Conservation (phyloP, 2,797 vertebrate species). For the Chelon auratus region DNA sequence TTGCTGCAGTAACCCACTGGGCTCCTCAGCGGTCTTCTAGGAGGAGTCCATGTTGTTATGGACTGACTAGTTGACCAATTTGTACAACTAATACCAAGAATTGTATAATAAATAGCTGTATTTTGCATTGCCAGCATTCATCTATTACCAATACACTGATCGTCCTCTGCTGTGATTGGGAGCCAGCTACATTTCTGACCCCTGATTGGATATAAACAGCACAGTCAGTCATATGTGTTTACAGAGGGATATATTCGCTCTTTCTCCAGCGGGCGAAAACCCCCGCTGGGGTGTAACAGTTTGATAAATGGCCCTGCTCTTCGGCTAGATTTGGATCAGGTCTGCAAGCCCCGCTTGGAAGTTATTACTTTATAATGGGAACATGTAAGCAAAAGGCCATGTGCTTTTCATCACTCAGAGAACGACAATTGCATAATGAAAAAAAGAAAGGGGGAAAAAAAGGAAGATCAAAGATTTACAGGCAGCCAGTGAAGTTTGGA, state of each 20-base stretch:
- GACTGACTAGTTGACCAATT: too few relatives aligned
- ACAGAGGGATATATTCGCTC: conserved; percentile 53
- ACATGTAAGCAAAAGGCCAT: conserved; percentile 77
- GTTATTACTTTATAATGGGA: conserved; percentile 78
- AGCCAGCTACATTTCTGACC: conserved; percentile 19
- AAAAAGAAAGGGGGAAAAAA: conserved; percentile 2
- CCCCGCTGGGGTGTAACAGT: conserved; percentile 42
- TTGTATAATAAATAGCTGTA: too few relatives aligned
- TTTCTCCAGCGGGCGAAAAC: conserved; percentile 36
- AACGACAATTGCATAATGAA: conserved; percentile 37
- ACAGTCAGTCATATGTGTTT: conserved; percentile 50
- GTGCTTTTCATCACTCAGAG: conserved; percentile 66
- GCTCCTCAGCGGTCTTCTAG: too few relatives aligned
- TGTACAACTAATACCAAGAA: too few relatives aligned
- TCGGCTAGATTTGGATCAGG: conserved; percentile 64
- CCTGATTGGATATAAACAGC: conserved; percentile 53
- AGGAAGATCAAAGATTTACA: conserved; percentile 18
- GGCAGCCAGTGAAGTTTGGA: conserved; percentile 11
- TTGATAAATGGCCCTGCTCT: conserved; percentile 70
- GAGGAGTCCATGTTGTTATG: too few relatives aligned
- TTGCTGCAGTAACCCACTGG: too few relatives aligned
- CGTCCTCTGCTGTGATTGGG: not conserved
- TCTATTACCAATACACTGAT: not conserved
- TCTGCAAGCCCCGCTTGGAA: conserved; percentile 46
- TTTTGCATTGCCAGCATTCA: conserved; percentile 14